Conservation (phyloP, 2,113 vertebrate species). For the Megaceryle maxima region DNA sequence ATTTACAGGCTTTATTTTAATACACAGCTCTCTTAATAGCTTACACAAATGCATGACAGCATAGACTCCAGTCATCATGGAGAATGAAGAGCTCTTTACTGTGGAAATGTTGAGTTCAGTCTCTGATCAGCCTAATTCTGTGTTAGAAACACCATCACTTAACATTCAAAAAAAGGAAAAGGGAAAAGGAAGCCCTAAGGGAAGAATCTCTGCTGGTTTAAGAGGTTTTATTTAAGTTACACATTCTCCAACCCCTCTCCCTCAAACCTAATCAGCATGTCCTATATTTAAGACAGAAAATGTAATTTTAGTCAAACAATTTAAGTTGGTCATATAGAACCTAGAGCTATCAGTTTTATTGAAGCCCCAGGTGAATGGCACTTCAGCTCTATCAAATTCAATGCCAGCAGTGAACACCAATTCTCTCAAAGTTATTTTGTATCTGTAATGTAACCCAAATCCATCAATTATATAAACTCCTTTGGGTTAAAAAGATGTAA, state of each 20-base stretch:
- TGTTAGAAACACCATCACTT: background rate
- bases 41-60: background rate
- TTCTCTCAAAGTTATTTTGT: constrained; percentile 35
- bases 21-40: background rate
- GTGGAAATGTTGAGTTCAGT: background rate
- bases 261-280: background rate
- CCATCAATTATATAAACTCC: constrained; percentile 58
- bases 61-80: background rate
- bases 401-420: background rate
- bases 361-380: background rate
- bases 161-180: background rate
- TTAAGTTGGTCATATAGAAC: constrained; percentile 19
- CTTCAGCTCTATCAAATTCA: constrained; percentile 28
- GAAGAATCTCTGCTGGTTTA: background rate
- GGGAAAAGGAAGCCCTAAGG: background rate
- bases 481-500: constrained; percentile 34
- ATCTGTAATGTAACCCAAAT: constrained; percentile 44
- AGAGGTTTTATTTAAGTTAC: constrained; percentile 14
- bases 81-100: background rate
- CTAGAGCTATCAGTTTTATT: constrained; percentile 17
- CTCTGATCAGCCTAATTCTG: background rate
- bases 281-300: constrained; percentile 35
- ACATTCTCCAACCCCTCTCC: background rate
- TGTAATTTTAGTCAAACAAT: constrained; percentile 20
- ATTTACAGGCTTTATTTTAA: background rate